Conservation (phyloP, 37 sponge, comb jelly and placozoan genomes). For the Cliona cf. orientalis region DNA sequence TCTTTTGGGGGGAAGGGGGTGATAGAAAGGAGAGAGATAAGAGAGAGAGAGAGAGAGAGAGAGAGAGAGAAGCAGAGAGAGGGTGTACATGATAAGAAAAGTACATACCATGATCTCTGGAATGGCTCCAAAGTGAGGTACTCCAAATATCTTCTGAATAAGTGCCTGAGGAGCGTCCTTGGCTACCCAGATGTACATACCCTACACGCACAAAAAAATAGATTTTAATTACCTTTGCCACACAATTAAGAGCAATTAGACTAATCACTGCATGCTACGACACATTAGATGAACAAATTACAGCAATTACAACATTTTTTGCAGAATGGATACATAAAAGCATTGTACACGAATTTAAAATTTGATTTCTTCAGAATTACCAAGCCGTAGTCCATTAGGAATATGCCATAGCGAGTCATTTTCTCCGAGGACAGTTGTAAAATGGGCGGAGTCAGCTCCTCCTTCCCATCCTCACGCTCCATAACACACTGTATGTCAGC, state of each 20-base stretch:
- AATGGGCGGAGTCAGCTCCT: conserved; percentile 51
- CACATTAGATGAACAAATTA: too few relatives aligned
- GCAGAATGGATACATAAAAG: too few relatives aligned
- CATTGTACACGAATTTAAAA: too few relatives aligned
- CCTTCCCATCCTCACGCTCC: conserved; percentile 47
- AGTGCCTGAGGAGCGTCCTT: conserved; percentile 56
- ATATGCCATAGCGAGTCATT: conserved; percentile 80
- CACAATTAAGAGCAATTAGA: too few relatives aligned
- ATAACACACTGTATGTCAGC: conserved; percentile 29
- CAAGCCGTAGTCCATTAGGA: conserved; percentile 88
- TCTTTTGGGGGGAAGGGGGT: too few relatives aligned
- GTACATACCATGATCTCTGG: conserved; percentile 68
- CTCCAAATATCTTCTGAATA: conserved; percentile 75
- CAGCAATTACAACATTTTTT: too few relatives aligned
- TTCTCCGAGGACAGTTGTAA: conserved; percentile 87
- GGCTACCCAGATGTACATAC: conserved; percentile 82
- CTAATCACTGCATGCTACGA: too few relatives aligned
- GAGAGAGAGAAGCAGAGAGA: neutral
- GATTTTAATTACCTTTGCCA: neutral
- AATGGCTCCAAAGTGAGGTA: conserved; percentile 58
- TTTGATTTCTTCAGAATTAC: neutral
- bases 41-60: too few relatives aligned
- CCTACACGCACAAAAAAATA: conserved; percentile 37
- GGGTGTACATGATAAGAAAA: neutral
- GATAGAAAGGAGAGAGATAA: too few relatives aligned